Conservation (phyloP, 2,797 vertebrate species). For the Microhierax caerulescens region DNA sequence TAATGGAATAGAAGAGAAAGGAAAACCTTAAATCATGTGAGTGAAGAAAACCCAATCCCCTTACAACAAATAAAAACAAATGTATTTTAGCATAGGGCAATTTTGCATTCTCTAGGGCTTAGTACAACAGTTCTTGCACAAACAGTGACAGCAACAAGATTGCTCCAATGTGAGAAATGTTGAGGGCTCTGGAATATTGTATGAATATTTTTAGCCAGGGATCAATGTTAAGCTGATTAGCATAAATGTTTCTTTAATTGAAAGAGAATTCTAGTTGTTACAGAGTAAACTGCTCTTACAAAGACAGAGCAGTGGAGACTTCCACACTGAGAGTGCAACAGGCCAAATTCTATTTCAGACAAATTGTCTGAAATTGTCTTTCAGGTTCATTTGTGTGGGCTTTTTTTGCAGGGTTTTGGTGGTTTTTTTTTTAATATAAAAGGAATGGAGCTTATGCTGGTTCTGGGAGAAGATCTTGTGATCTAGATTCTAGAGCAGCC, state of each 20-base stretch:
- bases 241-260: neutral
- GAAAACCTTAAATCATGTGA: rapidly evolving
- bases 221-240: neutral
- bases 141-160: neutral
- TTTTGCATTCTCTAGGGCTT: neutral
- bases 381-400: rapidly evolving
- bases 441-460: neutral
- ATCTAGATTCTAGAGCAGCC: neutral
- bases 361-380: neutral
- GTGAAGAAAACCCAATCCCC: too few relatives aligned
- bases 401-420: neutral
- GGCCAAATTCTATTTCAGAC: neutral
- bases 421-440: neutral
- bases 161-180: neutral
- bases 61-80: neutral
- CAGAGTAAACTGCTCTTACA: neutral
- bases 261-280: neutral
- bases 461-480: neutral
- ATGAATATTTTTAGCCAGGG: neutral
- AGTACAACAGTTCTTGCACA: neutral
- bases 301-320: neutral
- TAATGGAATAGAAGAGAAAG: neutral
- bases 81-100: neutral
- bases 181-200: neutral
- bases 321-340: neutral